These are phyloP conservation scores for Drosophila melanosoma DNA, from an alignment of 2,888 invertebrate genomes.

Conservation along the genomic window DNA sequence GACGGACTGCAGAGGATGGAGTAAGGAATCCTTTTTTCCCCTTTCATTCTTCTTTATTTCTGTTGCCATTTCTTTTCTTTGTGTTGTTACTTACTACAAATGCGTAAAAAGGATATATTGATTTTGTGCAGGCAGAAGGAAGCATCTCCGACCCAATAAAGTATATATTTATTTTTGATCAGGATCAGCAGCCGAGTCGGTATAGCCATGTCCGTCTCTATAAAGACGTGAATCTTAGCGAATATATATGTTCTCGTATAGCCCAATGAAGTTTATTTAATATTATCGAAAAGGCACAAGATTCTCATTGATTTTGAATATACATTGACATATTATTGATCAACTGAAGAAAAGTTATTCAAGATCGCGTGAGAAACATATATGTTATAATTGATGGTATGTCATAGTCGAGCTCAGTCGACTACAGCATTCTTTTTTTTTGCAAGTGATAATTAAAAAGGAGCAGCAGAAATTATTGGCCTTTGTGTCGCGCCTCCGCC, in stretches of 20 bases:
- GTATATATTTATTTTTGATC: neutral
- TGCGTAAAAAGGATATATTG: neutral
- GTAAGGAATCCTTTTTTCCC: slow-evolving; percentile 48
- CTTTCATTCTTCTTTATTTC: slow-evolving; percentile 42
- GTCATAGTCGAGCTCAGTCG: neutral
- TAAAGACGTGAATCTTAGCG: neutral
- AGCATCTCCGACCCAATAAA: neutral
- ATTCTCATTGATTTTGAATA: neutral
- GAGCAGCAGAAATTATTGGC: slow-evolving; percentile 57
- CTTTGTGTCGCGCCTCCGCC: slow-evolving; percentile 54
- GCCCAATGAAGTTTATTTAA: neutral
- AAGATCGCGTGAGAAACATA: neutral
- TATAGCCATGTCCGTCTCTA: neutral
- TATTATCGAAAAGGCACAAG: neutral
- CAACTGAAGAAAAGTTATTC: neutral
- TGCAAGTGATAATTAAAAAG: slow-evolving; percentile 58
- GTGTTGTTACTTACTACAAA: neutral
- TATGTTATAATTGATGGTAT: neutral
- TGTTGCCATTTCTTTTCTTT: slow-evolving; percentile 15
- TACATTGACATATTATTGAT: neutral
- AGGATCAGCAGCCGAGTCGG: neutral
- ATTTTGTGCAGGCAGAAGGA: neutral
- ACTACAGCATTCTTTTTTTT: neutral
- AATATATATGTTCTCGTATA: neutral
- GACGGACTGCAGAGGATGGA: neutral